A percentile compares a stretch with the other conserved stretches of the same genome.
Evolutionary conservation across 2,113 vertebrate species (phyloP).

Genomic region (Alouatta palliata): DNA sequence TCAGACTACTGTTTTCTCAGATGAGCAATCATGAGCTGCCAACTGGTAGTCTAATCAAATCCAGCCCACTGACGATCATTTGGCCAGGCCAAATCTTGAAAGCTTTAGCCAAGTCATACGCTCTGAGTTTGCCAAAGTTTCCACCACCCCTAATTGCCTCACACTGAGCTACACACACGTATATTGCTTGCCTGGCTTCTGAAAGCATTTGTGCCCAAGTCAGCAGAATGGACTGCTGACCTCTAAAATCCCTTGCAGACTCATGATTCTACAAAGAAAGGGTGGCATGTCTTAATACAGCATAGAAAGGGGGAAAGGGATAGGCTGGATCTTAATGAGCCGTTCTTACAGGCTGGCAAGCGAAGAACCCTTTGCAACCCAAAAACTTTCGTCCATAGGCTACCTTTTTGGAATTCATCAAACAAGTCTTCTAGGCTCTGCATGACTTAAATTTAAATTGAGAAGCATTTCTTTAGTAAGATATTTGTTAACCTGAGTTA

Average conservation of each 20-base stretch:
- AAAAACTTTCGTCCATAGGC: background rate
- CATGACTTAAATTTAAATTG: background rate
- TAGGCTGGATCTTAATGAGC: background rate
- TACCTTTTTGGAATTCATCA: background rate
- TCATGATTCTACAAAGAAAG: background rate
- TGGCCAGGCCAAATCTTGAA: background rate
- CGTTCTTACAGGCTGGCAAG: background rate
- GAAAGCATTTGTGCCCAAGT: background rate
- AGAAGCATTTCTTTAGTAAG: background rate
- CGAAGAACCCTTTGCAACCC: background rate
- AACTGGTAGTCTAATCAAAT: background rate
- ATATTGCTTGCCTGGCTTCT: background rate
- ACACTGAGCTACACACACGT: background rate
- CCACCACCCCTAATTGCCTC: background rate
- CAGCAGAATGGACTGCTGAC: background rate
- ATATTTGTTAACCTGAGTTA: background rate
- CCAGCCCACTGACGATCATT: background rate
- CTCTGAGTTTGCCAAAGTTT: background rate
- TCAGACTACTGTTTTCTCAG: background rate
- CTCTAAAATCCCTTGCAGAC: background rate
- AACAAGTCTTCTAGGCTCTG: background rate
- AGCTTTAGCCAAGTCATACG: background rate
- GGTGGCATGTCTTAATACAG: background rate
- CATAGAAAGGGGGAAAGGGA: background rate
- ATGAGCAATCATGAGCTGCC: background rate